A percentile compares a stretch with the other conserved stretches of the same genome.
phyloP scores from a whole-genome alignment of 2,888 invertebrate genomes.

The Achlya flavicornis region DNA sequence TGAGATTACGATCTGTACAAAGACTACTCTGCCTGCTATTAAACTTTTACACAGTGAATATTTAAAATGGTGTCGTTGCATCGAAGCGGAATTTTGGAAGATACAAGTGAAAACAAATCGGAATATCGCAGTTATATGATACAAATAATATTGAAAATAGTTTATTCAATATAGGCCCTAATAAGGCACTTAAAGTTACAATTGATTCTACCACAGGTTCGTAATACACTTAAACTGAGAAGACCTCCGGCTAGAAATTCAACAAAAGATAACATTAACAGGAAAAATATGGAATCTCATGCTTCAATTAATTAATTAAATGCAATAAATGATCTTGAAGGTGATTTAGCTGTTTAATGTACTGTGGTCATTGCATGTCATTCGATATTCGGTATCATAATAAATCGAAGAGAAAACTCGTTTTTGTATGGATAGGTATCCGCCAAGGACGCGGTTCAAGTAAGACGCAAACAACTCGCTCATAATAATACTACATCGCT shows the following conservation, averaged over 20 bases:
- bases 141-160: too few relatives aligned
- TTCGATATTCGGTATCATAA: conserved; percentile 43
- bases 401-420: conserved; percentile 53
- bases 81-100: neutral
- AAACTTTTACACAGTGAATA: neutral
- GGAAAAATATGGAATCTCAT: neutral
- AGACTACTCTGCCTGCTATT: neutral
- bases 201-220: too few relatives aligned
- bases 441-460: conserved; percentile 21
- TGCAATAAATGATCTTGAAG: neutral
- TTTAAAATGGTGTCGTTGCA: too few relatives aligned
- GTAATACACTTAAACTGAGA: too few relatives aligned
- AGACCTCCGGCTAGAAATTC: too few relatives aligned
- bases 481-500: conserved; percentile 1
- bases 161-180: too few relatives aligned
- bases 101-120: neutral
- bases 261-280: neutral
- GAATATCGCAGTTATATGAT: neutral
- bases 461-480: conserved; percentile 17
- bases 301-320: too few relatives aligned
- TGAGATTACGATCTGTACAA: conserved; percentile 1
- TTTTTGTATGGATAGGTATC: conserved; percentile 30
- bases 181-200: too few relatives aligned
- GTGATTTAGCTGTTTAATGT: neutral
- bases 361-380: conserved; percentile 16